Conservation (phyloP, 1,140 invertebrate genomes). For the Drosophila lini region DNA sequence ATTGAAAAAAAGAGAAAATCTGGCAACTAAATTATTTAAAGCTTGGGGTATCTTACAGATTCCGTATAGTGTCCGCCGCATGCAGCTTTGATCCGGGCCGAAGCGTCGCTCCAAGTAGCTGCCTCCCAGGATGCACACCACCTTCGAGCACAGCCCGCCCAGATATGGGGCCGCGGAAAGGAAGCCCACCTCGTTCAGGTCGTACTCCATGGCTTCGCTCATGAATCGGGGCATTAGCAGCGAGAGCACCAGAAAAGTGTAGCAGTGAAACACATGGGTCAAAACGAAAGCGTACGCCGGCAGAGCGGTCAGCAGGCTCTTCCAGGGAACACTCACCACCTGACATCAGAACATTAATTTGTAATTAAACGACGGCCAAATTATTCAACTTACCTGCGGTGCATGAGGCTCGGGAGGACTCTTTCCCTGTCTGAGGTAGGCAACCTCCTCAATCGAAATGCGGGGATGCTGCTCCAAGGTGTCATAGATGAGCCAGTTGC, state of each 20-base stretch:
- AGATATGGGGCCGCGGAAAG: constrained; percentile 65
- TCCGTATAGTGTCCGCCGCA: constrained; percentile 63
- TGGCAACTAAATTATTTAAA: neutral
- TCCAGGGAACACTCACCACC: constrained; percentile 60
- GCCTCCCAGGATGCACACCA: constrained; percentile 58
- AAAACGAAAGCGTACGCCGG: constrained; percentile 66
- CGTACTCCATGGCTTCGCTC: constrained; percentile 68
- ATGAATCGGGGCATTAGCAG: constrained; percentile 68
- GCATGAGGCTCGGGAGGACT: neutral
- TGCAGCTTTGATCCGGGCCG: constrained; percentile 26
- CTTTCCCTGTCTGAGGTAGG: constrained; percentile 46
- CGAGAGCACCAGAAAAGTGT: constrained; percentile 58
- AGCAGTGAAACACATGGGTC: constrained; percentile 76
- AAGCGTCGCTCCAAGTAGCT: constrained; percentile 51
- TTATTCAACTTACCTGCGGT: constrained; percentile 22
- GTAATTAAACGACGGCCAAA: too few species aligned
- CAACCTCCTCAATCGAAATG: constrained; percentile 47
- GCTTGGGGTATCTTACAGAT: constrained; percentile 49
- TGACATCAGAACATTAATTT: constrained; percentile 8
- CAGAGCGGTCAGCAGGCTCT: constrained; percentile 45
- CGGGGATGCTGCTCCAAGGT: constrained; percentile 70
- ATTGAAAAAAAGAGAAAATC: neutral
- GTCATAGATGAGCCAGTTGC: constrained; percentile 68
- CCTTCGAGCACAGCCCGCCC: constrained; percentile 61
- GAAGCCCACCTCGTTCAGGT: constrained; percentile 60